These are phyloP conservation scores for Gnathonemus longibarbis DNA, from an alignment of 2,113 vertebrate genomes.

Conservation along the genomic window DNA sequence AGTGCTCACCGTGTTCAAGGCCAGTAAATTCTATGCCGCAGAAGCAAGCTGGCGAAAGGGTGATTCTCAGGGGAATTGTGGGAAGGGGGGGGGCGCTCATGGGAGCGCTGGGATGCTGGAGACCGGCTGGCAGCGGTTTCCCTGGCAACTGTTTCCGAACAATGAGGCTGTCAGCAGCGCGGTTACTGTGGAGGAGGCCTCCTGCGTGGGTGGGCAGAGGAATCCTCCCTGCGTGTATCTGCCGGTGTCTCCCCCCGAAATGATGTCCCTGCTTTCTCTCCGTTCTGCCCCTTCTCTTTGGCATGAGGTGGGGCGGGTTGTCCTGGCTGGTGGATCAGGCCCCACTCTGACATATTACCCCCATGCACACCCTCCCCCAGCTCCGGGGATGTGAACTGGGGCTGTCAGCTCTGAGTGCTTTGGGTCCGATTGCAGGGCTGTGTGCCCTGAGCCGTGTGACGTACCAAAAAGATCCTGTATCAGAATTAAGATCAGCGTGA, in stretches of 20 bases:
- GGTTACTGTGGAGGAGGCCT: neutral
- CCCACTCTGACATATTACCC: neutral
- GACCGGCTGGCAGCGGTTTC: conserved; percentile 11
- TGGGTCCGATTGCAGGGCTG: neutral
- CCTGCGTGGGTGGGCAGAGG: neutral
- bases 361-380: neutral
- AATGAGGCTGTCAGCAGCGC: neutral
- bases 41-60: neutral
- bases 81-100: neutral
- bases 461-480: neutral
- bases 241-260: neutral
- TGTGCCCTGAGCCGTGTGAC: neutral
- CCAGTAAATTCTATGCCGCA: neutral
- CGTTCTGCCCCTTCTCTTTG: neutral
- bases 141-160: conserved; percentile 21
- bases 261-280: neutral
- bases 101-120: neutral
- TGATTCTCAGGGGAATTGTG: neutral
- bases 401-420: neutral
- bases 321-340: neutral
- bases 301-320: neutral
- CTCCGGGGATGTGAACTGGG: neutral
- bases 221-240: neutral
- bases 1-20: neutral
- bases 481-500: neutral